phyloP scores from a whole-genome alignment of 1,140 invertebrate species.

The Physella acuta region DNA sequence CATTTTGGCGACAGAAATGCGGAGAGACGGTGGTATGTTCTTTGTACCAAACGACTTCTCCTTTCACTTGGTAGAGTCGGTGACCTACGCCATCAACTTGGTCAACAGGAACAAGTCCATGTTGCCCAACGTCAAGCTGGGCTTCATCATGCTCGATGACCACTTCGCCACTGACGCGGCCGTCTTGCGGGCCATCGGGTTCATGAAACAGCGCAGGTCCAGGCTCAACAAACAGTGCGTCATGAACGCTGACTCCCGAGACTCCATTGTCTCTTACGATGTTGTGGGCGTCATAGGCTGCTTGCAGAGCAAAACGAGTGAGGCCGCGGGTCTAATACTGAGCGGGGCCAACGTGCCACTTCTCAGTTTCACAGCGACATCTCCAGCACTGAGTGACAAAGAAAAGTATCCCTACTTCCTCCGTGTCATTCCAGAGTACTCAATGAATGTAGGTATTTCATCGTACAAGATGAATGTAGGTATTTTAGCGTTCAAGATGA shows the following conservation, averaged over 20 bases:
- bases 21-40: too few species aligned
- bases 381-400: conserved; percentile 32
- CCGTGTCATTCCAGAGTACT: conserved; percentile 32
- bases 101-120: conserved; percentile 4
- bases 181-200: conserved; percentile 74
- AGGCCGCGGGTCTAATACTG: conserved; percentile 68
- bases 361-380: conserved; percentile 34
- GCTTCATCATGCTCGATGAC: conserved; percentile 75
- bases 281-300: conserved; percentile 38
- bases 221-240: not conserved
- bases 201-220: conserved; percentile 66
- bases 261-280: conserved; percentile 27
- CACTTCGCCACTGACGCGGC: conserved; percentile 76
- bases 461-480: not conserved
- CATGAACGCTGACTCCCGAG: not conserved
- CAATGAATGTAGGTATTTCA: not conserved
- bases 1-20: not conserved
- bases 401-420: conserved; percentile 36
- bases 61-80: conserved; percentile 7
- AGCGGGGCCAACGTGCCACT: conserved; percentile 71
- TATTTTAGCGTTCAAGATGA: too few species aligned
- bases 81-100: not conserved
- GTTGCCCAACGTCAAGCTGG: conserved; percentile 64
- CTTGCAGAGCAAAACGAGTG: conserved; percentile 65
- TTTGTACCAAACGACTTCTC: too few species aligned